Conservation (phyloP, 2,888 invertebrate genomes). For the Limnephilus auricula region DNA sequence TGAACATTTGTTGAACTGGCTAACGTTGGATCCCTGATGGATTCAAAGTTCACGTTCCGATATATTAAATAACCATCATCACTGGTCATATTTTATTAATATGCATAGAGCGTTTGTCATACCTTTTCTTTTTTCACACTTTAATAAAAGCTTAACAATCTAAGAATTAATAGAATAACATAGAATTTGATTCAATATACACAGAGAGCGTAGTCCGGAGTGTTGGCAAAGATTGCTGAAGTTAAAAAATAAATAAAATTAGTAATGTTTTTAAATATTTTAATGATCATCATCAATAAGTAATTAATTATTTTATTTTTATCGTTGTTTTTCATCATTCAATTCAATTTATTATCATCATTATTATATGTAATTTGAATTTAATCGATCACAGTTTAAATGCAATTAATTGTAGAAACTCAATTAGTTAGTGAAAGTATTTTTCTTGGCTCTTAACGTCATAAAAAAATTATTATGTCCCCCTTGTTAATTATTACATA, state of each 20-base stretch:
- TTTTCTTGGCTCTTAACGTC: constrained; percentile 36
- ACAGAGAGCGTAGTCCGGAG: background rate
- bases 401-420: constrained; percentile 50
- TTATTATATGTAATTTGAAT: constrained; percentile 6
- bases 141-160: background rate
- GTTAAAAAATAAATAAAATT: constrained; percentile 1
- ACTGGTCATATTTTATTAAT: background rate
- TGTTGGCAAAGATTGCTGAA: constrained; percentile 5
- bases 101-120: background rate
- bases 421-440: background rate
- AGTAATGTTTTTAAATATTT: background rate
- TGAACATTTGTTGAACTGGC: background rate
- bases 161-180: too few species aligned
- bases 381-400: background rate
- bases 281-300: background rate
- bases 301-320: background rate
- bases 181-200: background rate
- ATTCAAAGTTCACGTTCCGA: background rate
- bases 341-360: background rate
- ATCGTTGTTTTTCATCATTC: background rate
- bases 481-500: background rate
- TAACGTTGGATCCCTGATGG: too few species aligned
- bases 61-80: background rate
- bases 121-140: background rate
- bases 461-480: background rate